These are phyloP conservation scores for Aquatica leii DNA, from an alignment of 2,888 invertebrate species.

Conservation along the genomic window DNA sequence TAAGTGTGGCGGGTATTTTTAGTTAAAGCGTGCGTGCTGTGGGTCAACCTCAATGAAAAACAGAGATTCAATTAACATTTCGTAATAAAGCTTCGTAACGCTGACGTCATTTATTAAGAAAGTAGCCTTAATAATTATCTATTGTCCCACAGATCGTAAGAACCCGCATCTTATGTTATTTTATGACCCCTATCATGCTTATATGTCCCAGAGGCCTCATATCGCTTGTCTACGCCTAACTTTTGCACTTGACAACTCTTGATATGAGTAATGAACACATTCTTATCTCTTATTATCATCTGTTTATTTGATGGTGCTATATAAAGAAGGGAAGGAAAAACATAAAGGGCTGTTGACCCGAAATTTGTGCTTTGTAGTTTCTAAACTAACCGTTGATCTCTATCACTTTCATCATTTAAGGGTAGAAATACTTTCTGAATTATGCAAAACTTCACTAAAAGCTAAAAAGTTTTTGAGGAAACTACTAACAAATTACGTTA, in stretches of 20 bases:
- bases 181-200: conserved; percentile 48
- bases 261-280: conserved; percentile 49
- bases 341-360: conserved; percentile 24
- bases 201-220: conserved; percentile 45
- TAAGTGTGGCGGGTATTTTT: neutral
- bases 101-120: conserved; percentile 30
- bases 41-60: conserved; percentile 14
- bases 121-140: conserved; percentile 31
- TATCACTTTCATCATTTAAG: conserved; percentile 16
- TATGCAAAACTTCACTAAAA: conserved; percentile 10
- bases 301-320: conserved; percentile 30
- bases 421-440: conserved; percentile 19
- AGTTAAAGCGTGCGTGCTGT: neutral
- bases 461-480: neutral
- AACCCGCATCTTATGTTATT: conserved; percentile 46
- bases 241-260: conserved; percentile 49
- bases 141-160: conserved; percentile 42
- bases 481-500: neutral
- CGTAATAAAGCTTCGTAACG: conserved; percentile 17
- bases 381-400: conserved; percentile 19
- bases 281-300: conserved; percentile 45
- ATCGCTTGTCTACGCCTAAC: conserved; percentile 45
- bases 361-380: conserved; percentile 24
- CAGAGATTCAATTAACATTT: conserved; percentile 25
- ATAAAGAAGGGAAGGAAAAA: conserved; percentile 22